phyloP scores from a whole-genome alignment of 2,888 invertebrate genomes.

The Eutolmus rufibarbis region DNA sequence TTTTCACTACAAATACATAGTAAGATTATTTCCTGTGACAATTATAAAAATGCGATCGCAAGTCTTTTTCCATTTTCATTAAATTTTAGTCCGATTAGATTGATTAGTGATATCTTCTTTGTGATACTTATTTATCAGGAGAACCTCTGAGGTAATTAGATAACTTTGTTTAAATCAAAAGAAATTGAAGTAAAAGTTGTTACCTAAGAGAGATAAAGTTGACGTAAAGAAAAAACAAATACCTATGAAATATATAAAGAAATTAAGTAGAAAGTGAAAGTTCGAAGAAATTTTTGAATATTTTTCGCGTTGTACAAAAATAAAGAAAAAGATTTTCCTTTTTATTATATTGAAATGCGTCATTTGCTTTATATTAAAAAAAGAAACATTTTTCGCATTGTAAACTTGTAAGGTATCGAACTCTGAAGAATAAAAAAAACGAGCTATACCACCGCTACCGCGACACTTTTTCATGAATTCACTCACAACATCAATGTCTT shows the following conservation, averaged over 20 bases:
- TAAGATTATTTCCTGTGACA: too few relatives aligned
- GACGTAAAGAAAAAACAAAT: background rate
- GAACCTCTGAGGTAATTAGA: background rate
- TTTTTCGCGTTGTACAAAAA: background rate
- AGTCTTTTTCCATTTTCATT: background rate
- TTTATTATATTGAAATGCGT: background rate
- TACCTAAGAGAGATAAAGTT: background rate
- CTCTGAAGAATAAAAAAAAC: background rate
- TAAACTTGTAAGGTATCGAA: too few relatives aligned
- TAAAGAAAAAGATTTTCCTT: background rate
- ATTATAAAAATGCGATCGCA: background rate
- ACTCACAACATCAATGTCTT: background rate
- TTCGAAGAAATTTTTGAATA: background rate
- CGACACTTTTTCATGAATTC: background rate
- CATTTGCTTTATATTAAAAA: background rate
- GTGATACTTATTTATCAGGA: too few relatives aligned
- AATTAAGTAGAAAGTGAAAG: conserved; percentile 16
- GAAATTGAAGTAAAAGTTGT: background rate
- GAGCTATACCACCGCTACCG: background rate
- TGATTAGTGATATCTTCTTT: background rate
- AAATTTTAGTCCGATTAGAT: background rate
- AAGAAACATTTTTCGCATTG: background rate
- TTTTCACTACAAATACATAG: too few relatives aligned
- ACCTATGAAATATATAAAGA: background rate
- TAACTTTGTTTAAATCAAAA: background rate